Conservation (phyloP, 2,797 vertebrate species). For the Tapirus indicus region DNA sequence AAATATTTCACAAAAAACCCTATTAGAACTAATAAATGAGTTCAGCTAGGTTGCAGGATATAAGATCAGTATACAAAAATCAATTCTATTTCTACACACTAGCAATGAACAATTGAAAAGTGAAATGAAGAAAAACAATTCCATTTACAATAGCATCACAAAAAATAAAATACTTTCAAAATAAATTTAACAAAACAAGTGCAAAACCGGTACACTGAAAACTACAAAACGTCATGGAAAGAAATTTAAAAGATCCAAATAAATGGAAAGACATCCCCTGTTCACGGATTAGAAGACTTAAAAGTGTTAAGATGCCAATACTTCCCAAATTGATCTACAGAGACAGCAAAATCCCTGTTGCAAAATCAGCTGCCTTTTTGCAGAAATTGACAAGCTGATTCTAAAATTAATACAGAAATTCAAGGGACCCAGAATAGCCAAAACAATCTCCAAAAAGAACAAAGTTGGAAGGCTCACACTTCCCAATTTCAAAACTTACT, state of each 20-base stretch:
- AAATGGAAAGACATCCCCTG: background rate
- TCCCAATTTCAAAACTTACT: background rate
- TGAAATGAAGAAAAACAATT: background rate
- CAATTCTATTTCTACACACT: background rate
- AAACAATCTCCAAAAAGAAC: background rate
- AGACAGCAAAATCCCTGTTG: rapidly evolving
- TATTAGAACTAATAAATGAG: background rate
- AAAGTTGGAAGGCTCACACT: background rate
- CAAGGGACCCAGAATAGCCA: background rate
- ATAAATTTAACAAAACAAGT: background rate
- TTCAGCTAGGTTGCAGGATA: background rate
- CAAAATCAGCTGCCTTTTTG: background rate
- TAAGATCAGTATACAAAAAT: background rate
- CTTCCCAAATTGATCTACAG: rapidly evolving
- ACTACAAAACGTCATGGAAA: background rate
- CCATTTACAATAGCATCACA: background rate
- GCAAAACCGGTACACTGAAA: background rate
- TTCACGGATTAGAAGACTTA: background rate
- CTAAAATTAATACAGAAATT: background rate
- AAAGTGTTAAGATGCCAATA: rapidly evolving
- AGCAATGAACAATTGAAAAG: background rate
- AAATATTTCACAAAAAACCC: background rate
- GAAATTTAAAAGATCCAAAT: background rate
- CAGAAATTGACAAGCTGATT: background rate
- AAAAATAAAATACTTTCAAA: background rate